Evolutionary conservation across 2,797 vertebrate genomes (phyloP), one percentile per base, ranked within the genome.

Genomic region (Argya squamiceps): DNA sequence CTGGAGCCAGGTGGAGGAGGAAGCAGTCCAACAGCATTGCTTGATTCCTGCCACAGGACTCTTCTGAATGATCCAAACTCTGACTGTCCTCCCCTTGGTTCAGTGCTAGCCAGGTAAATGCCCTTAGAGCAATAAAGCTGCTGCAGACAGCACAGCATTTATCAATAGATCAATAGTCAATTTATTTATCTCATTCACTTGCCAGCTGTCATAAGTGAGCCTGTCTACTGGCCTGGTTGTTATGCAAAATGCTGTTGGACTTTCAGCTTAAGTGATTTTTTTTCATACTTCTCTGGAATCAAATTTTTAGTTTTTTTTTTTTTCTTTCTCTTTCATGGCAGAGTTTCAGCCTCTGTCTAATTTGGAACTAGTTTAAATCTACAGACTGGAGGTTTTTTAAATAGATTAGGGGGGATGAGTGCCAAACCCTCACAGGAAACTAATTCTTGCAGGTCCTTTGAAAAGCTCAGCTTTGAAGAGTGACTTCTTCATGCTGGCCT

Each of bases 381-480:
- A 82, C 4, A 5, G 79, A 46, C 74, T 86, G 55, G 79, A 90
- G 63, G 84, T 76, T 92, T 95, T 93, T 84, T 56, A 78, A 94
- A 89, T 82, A 95, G 92, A 95, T 92, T 79, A 88, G 59, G 63
- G 75, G 49, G 78, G 64, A 82, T 49, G 86, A 91, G 37, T 93
- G 84, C 93, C 95, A 95, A 84, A 84, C 47, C 56, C 50, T 94
- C 63, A 32, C 88, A 94, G 80, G 88, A 92, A 96, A 85, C 83
- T 90, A 89, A 92, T 95, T 94, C 91, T 89, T 91, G 85, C 85
- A 80, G 80, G 80, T 62, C 77, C 55, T 94, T 94, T 93, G 93
- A 92, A 96, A 92, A 93, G 71, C 76, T 94, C 63, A 27, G 79
- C 91, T 96, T 95, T 96, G 85, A 94, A 93, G 92, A 62, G 32